These are phyloP conservation scores for Pyrgus malvae DNA, from an alignment of 2,888 invertebrate genomes.

Conservation along the genomic window DNA sequence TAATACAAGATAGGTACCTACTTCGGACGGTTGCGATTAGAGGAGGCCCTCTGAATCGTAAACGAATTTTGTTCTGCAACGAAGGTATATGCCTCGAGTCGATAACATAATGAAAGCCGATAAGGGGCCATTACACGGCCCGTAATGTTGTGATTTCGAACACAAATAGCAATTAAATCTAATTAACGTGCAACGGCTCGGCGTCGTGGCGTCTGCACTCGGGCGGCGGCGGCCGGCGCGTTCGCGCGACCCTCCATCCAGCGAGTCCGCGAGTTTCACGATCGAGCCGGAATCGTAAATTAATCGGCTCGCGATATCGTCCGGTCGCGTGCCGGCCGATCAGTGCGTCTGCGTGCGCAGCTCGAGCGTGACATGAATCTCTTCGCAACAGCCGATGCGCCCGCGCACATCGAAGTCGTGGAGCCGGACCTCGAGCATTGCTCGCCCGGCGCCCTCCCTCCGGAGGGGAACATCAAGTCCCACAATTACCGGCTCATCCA, in stretches of 20 bases:
- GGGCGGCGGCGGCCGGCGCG: conserved; percentile 30
- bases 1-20: no score
- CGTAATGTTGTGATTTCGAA: conserved; percentile 6
- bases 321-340: conserved; percentile 40
- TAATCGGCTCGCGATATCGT: conserved; percentile 21
- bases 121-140: background rate
- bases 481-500: conserved; percentile 63
- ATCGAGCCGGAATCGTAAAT: conserved; percentile 20
- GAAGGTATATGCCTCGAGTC: background rate
- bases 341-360: conserved; percentile 50
- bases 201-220: conserved; percentile 31
- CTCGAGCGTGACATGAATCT: conserved; percentile 56
- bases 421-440: conserved; percentile 58
- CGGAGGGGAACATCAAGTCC: conserved; percentile 65
- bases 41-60: background rate
- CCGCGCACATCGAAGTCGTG: conserved; percentile 54
- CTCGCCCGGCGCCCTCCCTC: conserved; percentile 50
- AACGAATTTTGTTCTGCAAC: background rate
- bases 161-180: conserved; percentile 38
- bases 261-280: conserved; percentile 26
- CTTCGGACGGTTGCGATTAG: no score
- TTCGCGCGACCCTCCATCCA: conserved; percentile 29
- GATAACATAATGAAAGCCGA: conserved; percentile 8
- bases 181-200: conserved; percentile 37
- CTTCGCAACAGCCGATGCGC: conserved; percentile 39